phyloP scores from a whole-genome alignment of 30 jellyfish, hydroid and myxozoan species.

The Chrysaora quinquecirrha region DNA sequence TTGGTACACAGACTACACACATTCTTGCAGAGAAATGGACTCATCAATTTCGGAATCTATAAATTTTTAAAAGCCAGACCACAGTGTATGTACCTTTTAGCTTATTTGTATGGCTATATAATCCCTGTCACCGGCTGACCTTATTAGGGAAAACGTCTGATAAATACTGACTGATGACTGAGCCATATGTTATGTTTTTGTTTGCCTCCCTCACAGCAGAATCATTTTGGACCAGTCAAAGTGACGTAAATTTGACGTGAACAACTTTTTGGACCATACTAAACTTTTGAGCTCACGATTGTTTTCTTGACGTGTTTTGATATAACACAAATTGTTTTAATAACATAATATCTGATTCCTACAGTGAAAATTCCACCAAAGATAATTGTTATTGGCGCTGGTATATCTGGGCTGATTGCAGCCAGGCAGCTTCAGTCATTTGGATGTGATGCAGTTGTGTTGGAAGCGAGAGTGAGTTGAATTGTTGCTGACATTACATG shows the following conservation, averaged over 20 bases:
- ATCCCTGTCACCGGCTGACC: background rate
- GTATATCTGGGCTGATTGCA: constrained; percentile 95
- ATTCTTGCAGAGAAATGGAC: constrained; percentile 89
- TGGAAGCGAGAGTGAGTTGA: constrained; percentile 89
- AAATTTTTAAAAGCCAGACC: constrained; percentile 74
- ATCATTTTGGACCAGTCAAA: background rate
- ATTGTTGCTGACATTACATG: too few relatives aligned
- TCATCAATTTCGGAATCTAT: constrained; percentile 93
- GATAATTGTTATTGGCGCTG: constrained; percentile 92
- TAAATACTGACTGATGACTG: too few relatives aligned
- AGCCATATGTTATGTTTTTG: background rate
- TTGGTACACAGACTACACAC: constrained; percentile 83
- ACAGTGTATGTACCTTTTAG: constrained; percentile 60
- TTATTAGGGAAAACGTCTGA: background rate
- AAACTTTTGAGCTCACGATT: background rate
- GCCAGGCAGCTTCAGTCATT: constrained; percentile 93
- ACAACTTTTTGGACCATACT: background rate
- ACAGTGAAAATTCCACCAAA: constrained; percentile 88
- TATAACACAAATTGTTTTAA: background rate
- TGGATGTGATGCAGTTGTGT: constrained; percentile 93
- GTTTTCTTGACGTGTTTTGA: background rate
- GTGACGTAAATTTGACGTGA: background rate
- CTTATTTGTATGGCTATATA: background rate
- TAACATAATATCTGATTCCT: background rate
- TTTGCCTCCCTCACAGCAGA: background rate